Evolutionary conservation across 2,888 invertebrate species (phyloP), one percentile per base, ranked within the genome.

Genomic region (Mesorhabditis sp.): DNA sequence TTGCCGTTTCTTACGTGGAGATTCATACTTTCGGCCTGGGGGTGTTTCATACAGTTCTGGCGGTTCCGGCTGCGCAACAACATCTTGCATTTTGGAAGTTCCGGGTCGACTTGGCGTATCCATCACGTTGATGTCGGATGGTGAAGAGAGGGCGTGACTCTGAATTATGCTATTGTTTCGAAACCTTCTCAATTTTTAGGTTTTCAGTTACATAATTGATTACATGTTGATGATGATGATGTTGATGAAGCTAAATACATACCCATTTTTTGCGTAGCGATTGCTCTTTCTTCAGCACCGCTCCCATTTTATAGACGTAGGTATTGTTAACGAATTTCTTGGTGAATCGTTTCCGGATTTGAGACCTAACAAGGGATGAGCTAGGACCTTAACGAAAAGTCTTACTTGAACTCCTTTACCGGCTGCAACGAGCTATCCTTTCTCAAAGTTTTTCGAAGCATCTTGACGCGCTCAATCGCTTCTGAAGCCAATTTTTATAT

Each of bases 351-450:
- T 69, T 68, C 15, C 62, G 62, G 13, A 71, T 15, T 5, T 61
- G 65, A 15, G 67, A 63, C 50, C 70, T 70, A 44, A 45, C 13
- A 41, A 15, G 41, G 6, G 4, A 66, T 3, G 13, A 65, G 6
- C 5, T 41, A 7, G 44, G 3, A 6, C 44, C 15, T 43, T n/a
- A 66, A 45, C 7, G 50, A 10, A 66, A 45, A 10, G 13, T 66
- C n/a, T 45, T 66, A 70, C 71, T 68, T 71, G 68, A 66, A 71
- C 10, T 71, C 58, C n/a, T 45, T 5, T 4, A 76, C 70, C 4
- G 70, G 72, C 43, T 74, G 72, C 7, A 71, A 71, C 42, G 72
- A 72, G 45, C 76, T 75, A 43, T 78, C 77, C 45, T 78, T 78
- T 45, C 77, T 67, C 44, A 78, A 63, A 4, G 76, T 76, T 10